These are phyloP conservation scores for Acheta domesticus DNA, from an alignment of 2,888 invertebrate species.

Conservation along the genomic window DNA sequence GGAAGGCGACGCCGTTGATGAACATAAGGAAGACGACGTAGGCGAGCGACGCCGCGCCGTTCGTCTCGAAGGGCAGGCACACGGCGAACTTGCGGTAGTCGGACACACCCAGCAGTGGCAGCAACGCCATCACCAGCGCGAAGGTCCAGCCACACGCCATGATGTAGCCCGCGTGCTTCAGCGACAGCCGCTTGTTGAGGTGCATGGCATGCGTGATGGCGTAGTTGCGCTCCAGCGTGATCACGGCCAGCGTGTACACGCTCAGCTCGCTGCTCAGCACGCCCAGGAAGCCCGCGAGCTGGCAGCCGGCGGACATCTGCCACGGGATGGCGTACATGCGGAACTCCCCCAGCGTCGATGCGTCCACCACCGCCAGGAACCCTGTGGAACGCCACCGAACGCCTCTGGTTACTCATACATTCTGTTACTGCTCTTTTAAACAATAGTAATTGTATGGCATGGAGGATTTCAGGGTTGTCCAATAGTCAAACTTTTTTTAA, in stretches of 20 bases:
- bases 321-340: conserved; percentile 94
- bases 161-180: conserved; percentile 86
- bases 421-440: background rate
- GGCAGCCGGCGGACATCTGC: conserved; percentile 93
- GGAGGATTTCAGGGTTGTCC: background rate
- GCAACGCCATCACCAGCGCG: conserved; percentile 76
- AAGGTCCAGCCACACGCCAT: conserved; percentile 94
- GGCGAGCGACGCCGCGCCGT: conserved; percentile 69
- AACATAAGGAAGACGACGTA: conserved; percentile 89
- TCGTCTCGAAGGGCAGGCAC: conserved; percentile 92
- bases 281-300: conserved; percentile 90
- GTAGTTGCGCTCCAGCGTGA: conserved; percentile 92
- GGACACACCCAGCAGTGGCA: conserved; percentile 87
- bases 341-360: conserved; percentile 92
- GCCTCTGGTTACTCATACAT: background rate
- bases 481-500: background rate
- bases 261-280: conserved; percentile 91
- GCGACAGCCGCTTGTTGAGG: conserved; percentile 84
- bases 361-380: conserved; percentile 91
- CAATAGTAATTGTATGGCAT: background rate
- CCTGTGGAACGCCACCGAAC: conserved; percentile 55
- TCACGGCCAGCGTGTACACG: conserved; percentile 93
- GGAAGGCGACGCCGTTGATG: conserved; percentile 89
- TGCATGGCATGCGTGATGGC: conserved; percentile 98
- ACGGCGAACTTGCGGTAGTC: conserved; percentile 96